Base-by-base conservation (phyloP, 92 coral and sea anemone species). In the Meandrina meandrites region DNA sequence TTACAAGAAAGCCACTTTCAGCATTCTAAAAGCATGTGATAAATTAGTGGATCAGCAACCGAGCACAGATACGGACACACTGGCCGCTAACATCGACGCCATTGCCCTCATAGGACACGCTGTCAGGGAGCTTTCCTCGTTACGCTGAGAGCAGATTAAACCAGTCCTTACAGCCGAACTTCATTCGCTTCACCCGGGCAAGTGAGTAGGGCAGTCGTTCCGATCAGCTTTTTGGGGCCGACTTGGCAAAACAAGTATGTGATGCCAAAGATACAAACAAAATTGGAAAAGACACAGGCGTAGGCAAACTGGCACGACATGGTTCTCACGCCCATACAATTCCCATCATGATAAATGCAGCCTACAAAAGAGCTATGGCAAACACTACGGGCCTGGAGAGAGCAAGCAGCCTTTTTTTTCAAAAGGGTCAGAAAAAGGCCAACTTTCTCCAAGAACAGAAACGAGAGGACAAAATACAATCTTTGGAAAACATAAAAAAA, bases 261-360 rank as follows among this genome's bases (percentile, higher is more conserved):
- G 91, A 89, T 66, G 80, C 89, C 48, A 89, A 85, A 51, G 92
- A 89, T 69, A 89, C 86, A 31, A 89, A 68, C 64, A 83, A 79
- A 51, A 51, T 82, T 42, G 88, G 89, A 27, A 77, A 88, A 78
- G 85, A 27, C 74, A 71, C 79, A 30, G 78, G 80, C 60, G 73
- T 17, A 66, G 74, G 84, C 73, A 67, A 69, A 54, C 54, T 36
- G 75, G 51, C 51, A 62, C 24, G 73, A 17, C 84, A 62, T 35
- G 84, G 8, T 37, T 35, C 75, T 78, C 47, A 40, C n/a, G 67
- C 68, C 81, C 66, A 50, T 78, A 78, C 31, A 50, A 78, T 77
- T 47, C 64, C 80, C 40, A 77, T 48, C 66, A 50, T 48, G 80
- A 77, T 51, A 78, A 78, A 66, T 45, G 27, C 81, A 80, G 74